A percentile compares a stretch with the other conserved stretches of the same genome.
These are phyloP conservation scores for Ptilorrhoa leucosticta DNA, from an alignment of 2,113 vertebrate genomes.

Conservation along the genomic window DNA sequence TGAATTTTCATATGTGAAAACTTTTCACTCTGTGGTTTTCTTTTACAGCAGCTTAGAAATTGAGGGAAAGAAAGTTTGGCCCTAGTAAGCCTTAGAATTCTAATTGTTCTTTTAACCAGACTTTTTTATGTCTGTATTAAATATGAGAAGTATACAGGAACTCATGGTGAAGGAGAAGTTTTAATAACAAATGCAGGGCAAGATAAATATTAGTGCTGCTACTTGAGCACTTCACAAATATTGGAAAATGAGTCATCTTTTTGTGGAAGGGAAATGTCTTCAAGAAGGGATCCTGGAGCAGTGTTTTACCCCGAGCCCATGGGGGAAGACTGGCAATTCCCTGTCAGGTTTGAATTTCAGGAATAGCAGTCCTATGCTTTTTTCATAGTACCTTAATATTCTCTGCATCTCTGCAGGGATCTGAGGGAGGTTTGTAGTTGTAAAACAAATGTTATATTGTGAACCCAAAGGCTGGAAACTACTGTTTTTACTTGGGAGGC, in stretches of 20 bases:
- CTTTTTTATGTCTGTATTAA: neutral
- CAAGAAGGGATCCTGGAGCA: neutral
- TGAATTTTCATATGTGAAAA: neutral
- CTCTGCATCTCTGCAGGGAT: neutral
- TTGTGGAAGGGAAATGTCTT: neutral
- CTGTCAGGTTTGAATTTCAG: neutral
- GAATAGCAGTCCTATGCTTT: neutral
- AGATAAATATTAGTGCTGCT: conserved; percentile 36
- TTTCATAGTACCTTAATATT: neutral
- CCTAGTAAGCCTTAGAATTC: neutral
- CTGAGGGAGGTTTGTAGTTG: neutral
- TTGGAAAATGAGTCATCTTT: neutral
- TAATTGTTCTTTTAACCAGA: neutral
- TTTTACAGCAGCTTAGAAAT: neutral
- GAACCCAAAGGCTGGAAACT: neutral
- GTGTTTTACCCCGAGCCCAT: neutral
- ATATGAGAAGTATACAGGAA: neutral
- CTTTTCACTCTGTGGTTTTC: neutral
- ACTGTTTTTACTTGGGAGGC: neutral
- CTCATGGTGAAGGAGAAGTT: neutral
- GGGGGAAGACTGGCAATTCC: neutral
- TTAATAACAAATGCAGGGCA: conserved; percentile 25
- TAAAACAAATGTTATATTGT: neutral
- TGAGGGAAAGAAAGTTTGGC: neutral
- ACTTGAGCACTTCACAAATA: neutral